Evolutionary conservation across 2,888 invertebrate species (phyloP), one percentile per base, ranked within the genome.

Genomic region (Mesoligia furuncula): DNA sequence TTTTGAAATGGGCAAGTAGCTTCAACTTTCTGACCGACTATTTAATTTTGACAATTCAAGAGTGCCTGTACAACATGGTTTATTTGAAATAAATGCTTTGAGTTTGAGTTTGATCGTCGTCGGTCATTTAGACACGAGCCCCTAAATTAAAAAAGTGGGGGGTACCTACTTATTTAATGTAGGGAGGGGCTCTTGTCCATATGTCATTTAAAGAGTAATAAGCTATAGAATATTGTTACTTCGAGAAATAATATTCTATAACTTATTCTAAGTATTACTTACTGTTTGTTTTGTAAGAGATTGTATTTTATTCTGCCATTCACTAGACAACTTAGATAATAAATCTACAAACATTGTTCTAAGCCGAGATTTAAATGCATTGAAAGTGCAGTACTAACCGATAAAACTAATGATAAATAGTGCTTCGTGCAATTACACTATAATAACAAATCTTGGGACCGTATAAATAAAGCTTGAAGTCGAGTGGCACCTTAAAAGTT

Each of bases 341-440:
- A 83, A 61, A 73, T 79, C 24, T 9, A 13, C 48, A 27, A 68
- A 74, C 64, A 57, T 66, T 73, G 48, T 70, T 48, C 15, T 71
- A 67, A 80, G 57, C 20, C 62, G 9, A 71, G 54, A 81, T 64
- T 64, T 61, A 20, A 70, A 70, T 62, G 15, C 57, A 57, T 57
- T 31, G 62, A 71, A 62, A 81, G 13, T 66, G 31, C 79, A 59
- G 36, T 71, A 64, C 39, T 54, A 59, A 45, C 57, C 57, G 67
- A 84, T 82, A 84, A 73, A 66, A 67, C 4, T 9, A 24, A 68
- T 15, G 42, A 82, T 48, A 45, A 31, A 57, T 27, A 17, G 48
- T 64, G 36, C 17, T 42, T 39, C 13, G n/a, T 17, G 7, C 27
- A 61, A 39, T 57, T 0, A 54, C 4, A 36, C 4, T 48, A n/a